These are phyloP conservation scores for Erethizon dorsatum DNA, from an alignment of 2,797 vertebrate species.

Conservation along the genomic window DNA sequence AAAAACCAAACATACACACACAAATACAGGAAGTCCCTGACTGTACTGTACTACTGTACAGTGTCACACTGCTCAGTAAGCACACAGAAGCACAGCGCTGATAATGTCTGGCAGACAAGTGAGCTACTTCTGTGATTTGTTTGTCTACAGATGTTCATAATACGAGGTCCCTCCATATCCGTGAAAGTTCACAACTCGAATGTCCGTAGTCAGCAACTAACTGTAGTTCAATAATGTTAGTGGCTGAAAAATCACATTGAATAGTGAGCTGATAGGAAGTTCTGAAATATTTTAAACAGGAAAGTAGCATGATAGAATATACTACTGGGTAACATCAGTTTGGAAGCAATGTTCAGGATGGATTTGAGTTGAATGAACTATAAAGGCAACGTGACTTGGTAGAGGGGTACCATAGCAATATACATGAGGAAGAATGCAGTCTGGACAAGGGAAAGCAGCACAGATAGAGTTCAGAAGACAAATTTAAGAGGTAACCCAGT, in stretches of 20 bases:
- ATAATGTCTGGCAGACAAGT: neutral
- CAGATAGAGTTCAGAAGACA: neutral
- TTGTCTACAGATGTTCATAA: neutral
- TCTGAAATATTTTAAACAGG: neutral
- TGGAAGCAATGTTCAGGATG: neutral
- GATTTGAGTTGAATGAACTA: neutral
- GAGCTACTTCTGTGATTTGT: neutral
- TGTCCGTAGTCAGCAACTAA: neutral
- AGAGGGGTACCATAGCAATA: neutral
- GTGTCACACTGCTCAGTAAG: neutral
- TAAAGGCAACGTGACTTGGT: neutral
- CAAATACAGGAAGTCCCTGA: neutral
- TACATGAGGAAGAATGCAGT: fast-evolving
- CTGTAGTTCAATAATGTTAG: neutral
- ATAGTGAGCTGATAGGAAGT: neutral
- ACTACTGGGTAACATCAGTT: neutral
- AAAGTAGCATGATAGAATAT: neutral
- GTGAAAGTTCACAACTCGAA: neutral
- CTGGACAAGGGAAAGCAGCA: neutral
- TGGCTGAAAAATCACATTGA: neutral
- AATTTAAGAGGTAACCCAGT: neutral
- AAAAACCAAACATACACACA: neutral
- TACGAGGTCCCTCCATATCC: neutral
- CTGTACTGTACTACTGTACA: neutral
- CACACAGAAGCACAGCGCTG: neutral